Evolutionary conservation across 2,113 vertebrate species (phyloP), one percentile per base, ranked within the genome.

Genomic region (Cichladusa arquata): DNA sequence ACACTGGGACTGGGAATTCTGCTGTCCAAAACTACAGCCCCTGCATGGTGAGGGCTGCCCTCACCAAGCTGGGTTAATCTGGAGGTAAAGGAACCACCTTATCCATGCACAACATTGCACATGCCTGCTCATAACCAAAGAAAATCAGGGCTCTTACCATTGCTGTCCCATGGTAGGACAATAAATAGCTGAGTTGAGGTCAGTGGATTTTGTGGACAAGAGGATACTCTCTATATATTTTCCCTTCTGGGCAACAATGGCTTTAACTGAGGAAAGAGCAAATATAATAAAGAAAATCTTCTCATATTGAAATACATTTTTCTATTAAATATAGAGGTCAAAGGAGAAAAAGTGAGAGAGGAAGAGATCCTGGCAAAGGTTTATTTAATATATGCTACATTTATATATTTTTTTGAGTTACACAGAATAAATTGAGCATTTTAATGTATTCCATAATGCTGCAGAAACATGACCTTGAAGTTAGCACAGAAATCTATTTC

Each of bases 381-480:
- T 96, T 96, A 93, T 92, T 96, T 97, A 91, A 92, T 94, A 92
- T 95, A 94, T 89, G 64, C 19, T 93, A 79, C 82, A 23, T 88
- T 94, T 92, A 71, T 92, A 69, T 92, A 66, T 96, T 96, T 96
- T 96, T 96, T 42, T 93, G 79, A 96, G 92, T 82, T 97, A 78
- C 33, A 88, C 81, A 77, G 79, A 79, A 93, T 93, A 97, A 96
- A 97, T 96, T 95, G 95, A 96, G 89, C 87, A 71, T 93, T 96
- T 95, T 96, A 97, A 97, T 97, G 64, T 92, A 84, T 95, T 95
- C 92, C 82, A 89, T 95, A 96, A 88, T 86, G 78, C 42, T 94
- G 65, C 79, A 93, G 83, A 96, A 96, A 97, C 62, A 88, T 86
- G 97, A 97, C 96, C 96, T 97, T 97, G 95, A 97, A 95, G 94